Evolutionary conservation across 37 sponge, comb jelly and placozoan species (phyloP), one percentile per base, ranked within the genome.

Genomic region (Amphimedon queenslandica): DNA sequence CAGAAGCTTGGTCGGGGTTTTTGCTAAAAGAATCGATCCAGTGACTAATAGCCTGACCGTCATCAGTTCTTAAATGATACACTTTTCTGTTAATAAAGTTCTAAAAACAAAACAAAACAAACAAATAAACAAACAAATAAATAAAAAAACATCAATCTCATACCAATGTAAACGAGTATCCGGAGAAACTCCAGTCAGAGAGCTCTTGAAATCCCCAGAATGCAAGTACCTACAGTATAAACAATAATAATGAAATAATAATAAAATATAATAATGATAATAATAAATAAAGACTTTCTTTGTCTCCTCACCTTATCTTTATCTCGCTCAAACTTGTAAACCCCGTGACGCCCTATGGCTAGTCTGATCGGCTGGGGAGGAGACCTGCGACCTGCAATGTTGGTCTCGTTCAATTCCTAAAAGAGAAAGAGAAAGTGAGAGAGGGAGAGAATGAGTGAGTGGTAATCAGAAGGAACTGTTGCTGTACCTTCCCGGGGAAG

Each of bases 111-210:
- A 51, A 47, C 13, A 69, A 24, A 60, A 25, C 8, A 6, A 60
- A n/a, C 8, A 6, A 13, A 60, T 60, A 60, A 60, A 11, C 5
- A 25, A n/a, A 11, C 61, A 60, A 11, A 60, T 11, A n/a, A 11
- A 60, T 60, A n/a, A 25, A 11, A 60, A 60, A 25, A 13, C 28
- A 60, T 13, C 28, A 6, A 25, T 11, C 8, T 25, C 84, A 41
- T n/a, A 83, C 84, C 51, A 77, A 43, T 20, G 78, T 73, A 57
- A 84, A 84, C 20, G 84, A 84, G 58, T 65, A 84, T 31, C 84
- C 84, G 30, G 84, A 84, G 35, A 57, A 84, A 40, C 58, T 84
- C 66, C 67, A 77, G 61, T 84, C 84, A 13, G 10, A 56, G 33
- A 84, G 65, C n/a, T 84, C 79, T 1, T 16, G 1, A 24, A 66